phyloP scores from a whole-genome alignment of 2,113 vertebrate genomes.

The Oreochromis spilurus region DNA sequence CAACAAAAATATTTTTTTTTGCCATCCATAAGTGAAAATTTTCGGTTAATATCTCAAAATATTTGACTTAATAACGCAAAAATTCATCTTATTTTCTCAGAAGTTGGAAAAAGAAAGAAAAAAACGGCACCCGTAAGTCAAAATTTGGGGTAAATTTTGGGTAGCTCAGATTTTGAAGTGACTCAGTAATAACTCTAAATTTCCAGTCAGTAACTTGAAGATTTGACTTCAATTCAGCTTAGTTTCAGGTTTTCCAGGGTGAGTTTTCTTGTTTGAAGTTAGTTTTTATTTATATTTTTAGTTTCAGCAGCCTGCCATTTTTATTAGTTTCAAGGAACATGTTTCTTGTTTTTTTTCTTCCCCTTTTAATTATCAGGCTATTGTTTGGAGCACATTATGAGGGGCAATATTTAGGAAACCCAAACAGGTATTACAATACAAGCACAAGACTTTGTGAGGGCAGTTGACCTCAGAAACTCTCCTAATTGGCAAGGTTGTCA shows the following conservation, averaged over 20 bases:
- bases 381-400: neutral
- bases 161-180: neutral
- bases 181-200: neutral
- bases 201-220: neutral
- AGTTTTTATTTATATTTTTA: neutral
- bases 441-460: neutral
- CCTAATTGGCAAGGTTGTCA: neutral
- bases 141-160: neutral
- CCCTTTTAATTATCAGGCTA: neutral
- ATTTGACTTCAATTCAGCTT: neutral
- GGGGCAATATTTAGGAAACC: neutral
- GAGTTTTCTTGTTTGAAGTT: neutral
- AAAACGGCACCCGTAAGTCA: neutral
- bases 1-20: neutral
- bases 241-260: neutral
- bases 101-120: neutral
- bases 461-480: neutral
- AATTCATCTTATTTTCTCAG: neutral
- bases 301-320: neutral
- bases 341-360: fast-evolving
- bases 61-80: neutral
- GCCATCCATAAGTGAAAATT: neutral
- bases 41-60: neutral
- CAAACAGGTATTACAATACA: neutral
- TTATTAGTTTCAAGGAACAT: neutral